Conservation (phyloP, 2,797 vertebrate genomes). For the Macropodus opercularis region DNA sequence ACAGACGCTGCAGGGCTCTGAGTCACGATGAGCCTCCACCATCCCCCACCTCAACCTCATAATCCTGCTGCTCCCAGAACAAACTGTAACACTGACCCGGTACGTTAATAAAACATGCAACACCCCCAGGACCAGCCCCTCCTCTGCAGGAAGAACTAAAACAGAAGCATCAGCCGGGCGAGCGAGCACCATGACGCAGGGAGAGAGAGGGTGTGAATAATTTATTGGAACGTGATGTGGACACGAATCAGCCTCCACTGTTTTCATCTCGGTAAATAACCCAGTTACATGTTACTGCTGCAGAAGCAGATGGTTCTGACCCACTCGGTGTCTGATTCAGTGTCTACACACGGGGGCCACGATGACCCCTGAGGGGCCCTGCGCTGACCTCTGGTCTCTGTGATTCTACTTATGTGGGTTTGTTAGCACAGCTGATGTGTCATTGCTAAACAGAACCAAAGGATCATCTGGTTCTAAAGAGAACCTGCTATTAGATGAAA, state of each 20-base stretch:
- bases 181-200: slow-evolving; percentile 19
- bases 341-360: too few species aligned
- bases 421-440: too few species aligned
- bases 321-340: too few species aligned
- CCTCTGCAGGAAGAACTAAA: slow-evolving; percentile 2
- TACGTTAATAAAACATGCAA: slow-evolving; percentile 57
- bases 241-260: slow-evolving; percentile 30
- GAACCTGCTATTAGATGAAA: too few species aligned
- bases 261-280: slow-evolving; percentile 31
- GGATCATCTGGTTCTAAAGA: too few species aligned
- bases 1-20: slow-evolving; percentile 60
- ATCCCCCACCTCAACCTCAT: slow-evolving; percentile 25
- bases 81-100: slow-evolving; percentile 47
- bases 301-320: too few species aligned
- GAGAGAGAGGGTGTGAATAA: slow-evolving; percentile 48
- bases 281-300: not conserved
- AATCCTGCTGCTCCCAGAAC: slow-evolving; percentile 49
- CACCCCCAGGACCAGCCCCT: not conserved
- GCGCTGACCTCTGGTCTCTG: too few species aligned
- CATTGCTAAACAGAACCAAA: too few species aligned
- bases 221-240: slow-evolving; percentile 47
- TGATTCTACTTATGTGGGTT: too few species aligned
- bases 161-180: slow-evolving; percentile 19
- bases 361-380: too few species aligned
- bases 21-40: slow-evolving; percentile 39